These are phyloP conservation scores for Bolinopsis microptera DNA, from an alignment of 37 sponge, comb jelly and placozoan genomes.

Conservation along the genomic window DNA sequence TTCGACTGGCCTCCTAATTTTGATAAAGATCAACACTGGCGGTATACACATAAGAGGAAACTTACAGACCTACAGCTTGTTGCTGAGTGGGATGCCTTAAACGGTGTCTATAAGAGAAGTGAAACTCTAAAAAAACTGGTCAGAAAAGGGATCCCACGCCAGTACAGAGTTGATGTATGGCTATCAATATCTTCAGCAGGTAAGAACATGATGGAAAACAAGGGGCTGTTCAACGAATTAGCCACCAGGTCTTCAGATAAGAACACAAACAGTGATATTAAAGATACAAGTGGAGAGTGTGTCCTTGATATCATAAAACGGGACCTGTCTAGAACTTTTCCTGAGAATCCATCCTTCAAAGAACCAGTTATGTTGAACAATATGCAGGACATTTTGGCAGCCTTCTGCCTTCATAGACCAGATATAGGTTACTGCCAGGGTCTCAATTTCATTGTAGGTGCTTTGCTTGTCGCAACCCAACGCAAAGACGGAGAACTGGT, in stretches of 20 bases:
- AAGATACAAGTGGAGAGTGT: not conserved
- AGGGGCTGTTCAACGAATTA: not conserved
- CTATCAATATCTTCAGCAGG: conserved; percentile 1
- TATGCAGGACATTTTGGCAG: not conserved
- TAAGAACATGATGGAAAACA: not conserved
- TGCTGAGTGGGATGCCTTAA: not conserved
- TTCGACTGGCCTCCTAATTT: conserved; percentile 37
- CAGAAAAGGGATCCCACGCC: conserved; percentile 1
- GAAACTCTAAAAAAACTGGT: conserved; percentile 18
- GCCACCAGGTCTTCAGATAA: not conserved
- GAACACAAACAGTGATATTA: not conserved
- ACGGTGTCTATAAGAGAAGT: not conserved
- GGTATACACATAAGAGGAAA: not conserved
- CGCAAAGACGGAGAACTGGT: not conserved
- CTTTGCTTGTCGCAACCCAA: conserved; percentile 46
- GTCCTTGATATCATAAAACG: not conserved
- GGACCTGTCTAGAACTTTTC: conserved; percentile 1
- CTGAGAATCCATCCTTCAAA: not conserved
- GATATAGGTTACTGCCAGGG: conserved; percentile 59
- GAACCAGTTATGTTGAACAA: conserved; percentile 20
- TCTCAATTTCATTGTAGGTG: conserved; percentile 51
- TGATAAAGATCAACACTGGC: not conserved
- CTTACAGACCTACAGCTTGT: not conserved
- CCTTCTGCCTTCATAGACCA: not conserved
- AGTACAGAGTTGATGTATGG: conserved; percentile 3